Conservation (phyloP, 1,140 invertebrate species). For the Neelides sp. region DNA sequence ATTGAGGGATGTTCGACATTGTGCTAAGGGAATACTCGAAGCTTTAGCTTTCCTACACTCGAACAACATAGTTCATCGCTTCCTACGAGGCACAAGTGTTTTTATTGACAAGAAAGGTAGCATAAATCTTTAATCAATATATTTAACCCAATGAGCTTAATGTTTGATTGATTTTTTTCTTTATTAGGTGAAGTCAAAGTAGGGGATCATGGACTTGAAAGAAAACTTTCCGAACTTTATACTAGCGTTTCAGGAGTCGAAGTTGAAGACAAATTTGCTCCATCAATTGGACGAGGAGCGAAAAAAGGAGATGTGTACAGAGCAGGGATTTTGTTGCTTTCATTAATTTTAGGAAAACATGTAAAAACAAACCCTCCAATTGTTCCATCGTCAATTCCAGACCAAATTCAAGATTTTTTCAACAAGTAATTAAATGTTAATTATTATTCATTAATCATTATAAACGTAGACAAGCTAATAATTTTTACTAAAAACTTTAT, state of each 20-base stretch:
- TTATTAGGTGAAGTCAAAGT: constrained; percentile 42
- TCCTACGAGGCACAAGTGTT: constrained; percentile 51
- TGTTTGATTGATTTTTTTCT: constrained; percentile 27
- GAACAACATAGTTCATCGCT: constrained; percentile 64
- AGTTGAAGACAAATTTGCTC: constrained; percentile 36
- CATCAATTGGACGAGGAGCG: constrained; percentile 46
- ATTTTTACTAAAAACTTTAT: constrained; percentile 12
- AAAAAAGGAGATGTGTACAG: constrained; percentile 60
- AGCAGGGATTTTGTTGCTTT: constrained; percentile 48
- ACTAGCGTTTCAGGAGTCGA: constrained; percentile 20
- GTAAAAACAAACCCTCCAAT: constrained; percentile 40
- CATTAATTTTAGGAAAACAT: constrained; percentile 41
- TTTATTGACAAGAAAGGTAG: constrained; percentile 46
- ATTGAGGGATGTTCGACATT: constrained; percentile 47
- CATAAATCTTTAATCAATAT: constrained; percentile 6
- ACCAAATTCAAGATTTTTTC: constrained; percentile 56
- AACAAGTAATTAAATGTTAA: constrained; percentile 40
- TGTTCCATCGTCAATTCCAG: constrained; percentile 41
- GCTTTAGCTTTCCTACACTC: constrained; percentile 58
- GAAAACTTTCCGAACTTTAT: constrained; percentile 45
- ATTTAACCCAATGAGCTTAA: constrained; percentile 9
- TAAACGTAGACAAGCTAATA: background rate
- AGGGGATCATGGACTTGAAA: constrained; percentile 58
- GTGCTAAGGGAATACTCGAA: constrained; percentile 49
- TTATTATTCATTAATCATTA: background rate